These are phyloP conservation scores for Elephantulus edwardii DNA, from an alignment of 2,113 vertebrate genomes.

Conservation along the genomic window DNA sequence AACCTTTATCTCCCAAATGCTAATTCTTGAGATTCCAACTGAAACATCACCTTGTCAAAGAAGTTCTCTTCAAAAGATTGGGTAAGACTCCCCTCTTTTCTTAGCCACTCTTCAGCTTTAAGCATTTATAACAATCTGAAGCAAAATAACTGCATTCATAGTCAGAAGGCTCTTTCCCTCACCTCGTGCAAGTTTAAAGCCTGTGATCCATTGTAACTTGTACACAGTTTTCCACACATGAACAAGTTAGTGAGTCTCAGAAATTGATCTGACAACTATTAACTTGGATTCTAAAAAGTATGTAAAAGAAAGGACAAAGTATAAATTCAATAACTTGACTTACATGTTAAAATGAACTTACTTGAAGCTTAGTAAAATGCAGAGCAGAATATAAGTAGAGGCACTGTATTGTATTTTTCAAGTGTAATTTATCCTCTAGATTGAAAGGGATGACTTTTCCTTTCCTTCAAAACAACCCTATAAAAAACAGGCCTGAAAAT, in stretches of 20 bases:
- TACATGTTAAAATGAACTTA: constrained; percentile 42
- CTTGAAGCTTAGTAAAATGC: constrained; percentile 20
- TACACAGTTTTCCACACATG: not conserved
- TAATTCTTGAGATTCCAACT: constrained; percentile 4
- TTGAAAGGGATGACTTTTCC: not conserved
- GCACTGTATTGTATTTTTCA: not conserved
- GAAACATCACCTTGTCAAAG: not conserved
- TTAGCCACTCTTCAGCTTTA: not conserved
- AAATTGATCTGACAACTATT: not conserved
- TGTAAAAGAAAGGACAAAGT: constrained; percentile 7
- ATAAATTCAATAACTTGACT: constrained; percentile 24
- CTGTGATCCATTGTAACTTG: not conserved
- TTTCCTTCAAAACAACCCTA: not conserved
- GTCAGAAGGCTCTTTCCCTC: not conserved
- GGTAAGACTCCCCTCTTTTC: not conserved
- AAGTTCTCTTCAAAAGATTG: not conserved
- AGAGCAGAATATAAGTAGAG: not conserved
- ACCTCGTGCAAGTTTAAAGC: not conserved
- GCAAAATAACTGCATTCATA: constrained; percentile 9
- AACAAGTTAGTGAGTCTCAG: constrained; percentile 8
- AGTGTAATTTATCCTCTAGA: constrained; percentile 10
- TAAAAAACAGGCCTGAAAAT: constrained; percentile 39
- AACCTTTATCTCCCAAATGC: not conserved
- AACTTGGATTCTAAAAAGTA: constrained; percentile 18
- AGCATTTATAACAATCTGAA: not conserved